Evolutionary conservation across 2,888 invertebrate genomes (phyloP).

Genomic region (Habrosyne pyritoides): DNA sequence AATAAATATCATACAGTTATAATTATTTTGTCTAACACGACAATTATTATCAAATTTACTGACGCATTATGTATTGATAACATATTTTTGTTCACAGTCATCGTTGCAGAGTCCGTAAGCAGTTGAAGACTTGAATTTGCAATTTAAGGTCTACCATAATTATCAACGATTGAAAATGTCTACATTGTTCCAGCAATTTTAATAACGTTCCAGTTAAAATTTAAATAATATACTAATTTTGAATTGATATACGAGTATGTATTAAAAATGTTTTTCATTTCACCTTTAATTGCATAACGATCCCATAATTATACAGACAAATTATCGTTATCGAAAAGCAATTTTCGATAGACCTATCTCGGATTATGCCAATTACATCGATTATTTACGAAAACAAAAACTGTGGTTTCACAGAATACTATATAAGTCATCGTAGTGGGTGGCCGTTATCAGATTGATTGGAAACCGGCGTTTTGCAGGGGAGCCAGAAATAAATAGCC

Average conservation of each 20-base stretch:
- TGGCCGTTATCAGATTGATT: constrained; percentile 31
- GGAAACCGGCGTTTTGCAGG: constrained; percentile 15
- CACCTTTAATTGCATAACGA: neutral
- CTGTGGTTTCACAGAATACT: constrained; percentile 43
- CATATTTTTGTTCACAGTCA: neutral
- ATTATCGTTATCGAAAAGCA: neutral
- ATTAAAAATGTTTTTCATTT: neutral
- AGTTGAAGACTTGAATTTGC: neutral
- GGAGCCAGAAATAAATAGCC: constrained; percentile 10
- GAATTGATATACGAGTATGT: too few species aligned
- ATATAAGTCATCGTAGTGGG: constrained; percentile 45
- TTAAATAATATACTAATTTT: too few species aligned
- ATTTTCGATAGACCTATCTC: constrained; percentile 13
- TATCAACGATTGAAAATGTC: neutral
- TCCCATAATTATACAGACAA: neutral
- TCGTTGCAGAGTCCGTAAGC: neutral
- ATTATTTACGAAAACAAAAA: constrained; percentile 23
- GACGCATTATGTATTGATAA: neutral
- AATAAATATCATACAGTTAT: neutral
- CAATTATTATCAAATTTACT: neutral
- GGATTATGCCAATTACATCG: constrained; percentile 17
- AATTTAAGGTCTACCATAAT: neutral
- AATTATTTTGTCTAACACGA: neutral
- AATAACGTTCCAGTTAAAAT: too few species aligned
- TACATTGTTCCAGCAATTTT: neutral